phyloP scores from a whole-genome alignment of 2,888 invertebrate species.

The Lasioglossum oenotherae region DNA sequence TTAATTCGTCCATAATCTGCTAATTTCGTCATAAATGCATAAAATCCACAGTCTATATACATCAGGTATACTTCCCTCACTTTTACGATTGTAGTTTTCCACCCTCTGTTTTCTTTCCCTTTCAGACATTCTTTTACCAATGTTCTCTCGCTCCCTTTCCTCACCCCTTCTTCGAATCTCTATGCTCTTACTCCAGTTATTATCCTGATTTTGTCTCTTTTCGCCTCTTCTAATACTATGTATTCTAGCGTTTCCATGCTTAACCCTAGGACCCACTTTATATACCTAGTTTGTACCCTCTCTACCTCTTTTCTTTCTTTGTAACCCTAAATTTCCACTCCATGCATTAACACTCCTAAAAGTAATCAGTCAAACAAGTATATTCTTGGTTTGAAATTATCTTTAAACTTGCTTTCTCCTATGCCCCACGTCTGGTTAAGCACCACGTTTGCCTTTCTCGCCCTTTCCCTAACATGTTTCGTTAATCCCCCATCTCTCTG shows the following conservation, averaged over 20 bases:
- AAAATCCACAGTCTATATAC: no score
- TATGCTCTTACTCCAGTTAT: neutral
- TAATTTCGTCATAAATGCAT: no score
- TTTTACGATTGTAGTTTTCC: no score
- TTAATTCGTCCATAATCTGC: no score
- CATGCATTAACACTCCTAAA: neutral
- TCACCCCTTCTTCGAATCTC: neutral
- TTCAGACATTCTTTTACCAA: neutral
- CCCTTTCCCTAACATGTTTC: neutral
- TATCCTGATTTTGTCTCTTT: neutral
- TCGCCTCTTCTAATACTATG: neutral
- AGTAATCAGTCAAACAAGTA: neutral
- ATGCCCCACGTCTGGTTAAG: neutral
- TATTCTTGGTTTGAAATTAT: neutral
- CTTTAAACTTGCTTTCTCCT: neutral
- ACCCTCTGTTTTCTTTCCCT: neutral
- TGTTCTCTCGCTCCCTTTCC: neutral
- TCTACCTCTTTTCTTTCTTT: neutral
- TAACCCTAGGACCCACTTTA: neutral
- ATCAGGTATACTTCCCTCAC: no score
- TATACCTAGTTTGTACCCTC: neutral
- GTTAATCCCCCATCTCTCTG: neutral
- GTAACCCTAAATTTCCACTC: neutral
- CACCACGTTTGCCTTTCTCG: neutral
- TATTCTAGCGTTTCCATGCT: neutral